phyloP scores from a whole-genome alignment of 2,113 vertebrate species.

The Dromiciops gliroides region DNA sequence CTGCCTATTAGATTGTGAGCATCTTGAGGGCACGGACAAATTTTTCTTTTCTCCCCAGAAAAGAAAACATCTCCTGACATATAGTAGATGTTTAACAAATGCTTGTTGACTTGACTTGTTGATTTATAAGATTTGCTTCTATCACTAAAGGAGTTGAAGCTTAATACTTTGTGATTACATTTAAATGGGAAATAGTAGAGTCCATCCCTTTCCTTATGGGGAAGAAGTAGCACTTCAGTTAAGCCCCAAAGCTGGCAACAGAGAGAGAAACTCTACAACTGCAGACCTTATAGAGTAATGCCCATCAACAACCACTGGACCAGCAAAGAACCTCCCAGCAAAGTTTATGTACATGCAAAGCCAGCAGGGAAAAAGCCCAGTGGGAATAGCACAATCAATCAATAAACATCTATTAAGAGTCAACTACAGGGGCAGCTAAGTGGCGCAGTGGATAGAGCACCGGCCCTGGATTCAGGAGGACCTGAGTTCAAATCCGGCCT shows the following conservation, averaged over 20 bases:
- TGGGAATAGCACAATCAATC: too few relatives aligned
- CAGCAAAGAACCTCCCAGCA: too few relatives aligned
- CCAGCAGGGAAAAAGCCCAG: too few relatives aligned
- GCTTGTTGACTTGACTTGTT: not conserved
- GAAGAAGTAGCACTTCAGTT: not conserved
- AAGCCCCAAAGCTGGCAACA: not conserved
- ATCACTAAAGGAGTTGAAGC: not conserved
- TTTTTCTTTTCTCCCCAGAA: not conserved
- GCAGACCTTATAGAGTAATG: too few relatives aligned
- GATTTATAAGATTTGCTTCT: not conserved
- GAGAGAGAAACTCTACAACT: not conserved
- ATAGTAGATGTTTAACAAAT: not conserved
- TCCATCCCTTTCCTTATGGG: not conserved
- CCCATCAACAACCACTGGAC: too few relatives aligned
- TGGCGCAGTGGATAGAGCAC: too few relatives aligned
- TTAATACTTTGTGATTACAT: not conserved
- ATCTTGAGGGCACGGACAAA: not conserved
- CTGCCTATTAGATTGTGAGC: not conserved
- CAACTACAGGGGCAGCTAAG: too few relatives aligned
- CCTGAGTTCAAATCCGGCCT: too few relatives aligned
- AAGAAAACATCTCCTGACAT: not conserved
- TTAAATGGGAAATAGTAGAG: not conserved
- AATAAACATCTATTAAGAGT: constrained; percentile 16
- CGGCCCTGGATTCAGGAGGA: too few relatives aligned
- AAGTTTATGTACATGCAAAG: too few relatives aligned